These are phyloP conservation scores for Ictalurus furcatus DNA, from an alignment of 2,113 vertebrate genomes.

Conservation along the genomic window DNA sequence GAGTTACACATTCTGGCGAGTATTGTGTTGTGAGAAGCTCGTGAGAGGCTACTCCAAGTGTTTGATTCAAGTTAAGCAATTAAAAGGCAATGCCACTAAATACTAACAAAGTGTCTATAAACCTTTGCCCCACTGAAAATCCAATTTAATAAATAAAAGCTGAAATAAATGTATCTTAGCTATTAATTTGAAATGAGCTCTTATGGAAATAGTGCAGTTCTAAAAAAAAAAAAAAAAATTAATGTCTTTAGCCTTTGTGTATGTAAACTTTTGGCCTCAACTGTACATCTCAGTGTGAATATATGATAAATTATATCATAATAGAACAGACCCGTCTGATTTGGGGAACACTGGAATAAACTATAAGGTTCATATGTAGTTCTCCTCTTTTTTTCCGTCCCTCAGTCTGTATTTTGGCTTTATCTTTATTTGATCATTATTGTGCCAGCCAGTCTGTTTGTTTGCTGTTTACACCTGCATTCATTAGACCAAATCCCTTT, in stretches of 20 bases:
- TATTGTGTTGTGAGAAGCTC: neutral
- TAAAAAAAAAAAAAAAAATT: no score
- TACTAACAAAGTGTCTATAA: neutral
- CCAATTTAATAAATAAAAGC: no score
- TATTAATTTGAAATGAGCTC: neutral
- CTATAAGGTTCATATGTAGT: neutral
- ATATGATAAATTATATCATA: neutral
- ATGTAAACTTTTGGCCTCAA: neutral
- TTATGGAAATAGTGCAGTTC: neutral
- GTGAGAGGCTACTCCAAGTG: neutral
- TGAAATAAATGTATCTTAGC: neutral
- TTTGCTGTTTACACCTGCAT: neutral
- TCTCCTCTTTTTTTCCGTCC: neutral
- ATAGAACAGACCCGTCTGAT: neutral
- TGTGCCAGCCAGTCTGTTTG: neutral
- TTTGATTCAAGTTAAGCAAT: neutral
- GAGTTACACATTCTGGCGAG: neutral
- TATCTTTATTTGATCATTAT: slow-evolving; percentile 2
- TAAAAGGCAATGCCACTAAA: neutral
- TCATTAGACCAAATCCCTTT: neutral
- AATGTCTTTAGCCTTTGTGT: neutral
- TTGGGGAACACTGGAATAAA: neutral
- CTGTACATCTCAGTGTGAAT: neutral
- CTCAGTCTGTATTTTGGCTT: no score
- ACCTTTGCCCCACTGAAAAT: no score